Base-by-base conservation (phyloP, 37 sponge, comb jelly and placozoan species). In the Sycon ciliatum region DNA sequence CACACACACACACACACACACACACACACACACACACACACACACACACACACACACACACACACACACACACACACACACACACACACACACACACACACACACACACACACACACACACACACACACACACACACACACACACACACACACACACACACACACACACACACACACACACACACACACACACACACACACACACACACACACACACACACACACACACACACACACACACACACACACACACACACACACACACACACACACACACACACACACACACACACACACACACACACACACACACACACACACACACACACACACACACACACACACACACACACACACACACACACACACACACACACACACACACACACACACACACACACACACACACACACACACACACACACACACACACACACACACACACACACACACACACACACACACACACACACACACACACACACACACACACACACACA, bases 31-130 rank as follows among this genome's bases (percentile, higher is more conserved):
- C 75, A 74, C 64, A 60, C 75, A 61, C 75, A 74, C 75, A 74
- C 75, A 74, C 75, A 74, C 75, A 74, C 75, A 74, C 75, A 74
- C 75, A 74, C 75, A 74, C 75, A 74, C 75, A 74, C 75, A 74
- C 75, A 74, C 75, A 74, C 75, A 74, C 75, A 74, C 75, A 69
- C 71, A 40, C 71, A 69, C 71, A 39, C 71, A 69, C 71, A 56
- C 57, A 56, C 73, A 58, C 63, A 60, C 63, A 60, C 63, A 60
- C 63, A 60, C 63, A 60, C 63, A 60, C 63, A 60, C 63, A 60
- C 63, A 60, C 63, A 60, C 63, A 60, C 71, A 69, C 71, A 69
- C 71, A 69, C 71, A 69, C 71, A 74, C 75, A 74, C 75, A 74
- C 75, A 74, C 75, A 74, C 75, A 74, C 39, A 74, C 75, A 74